Conservation (phyloP, 1,140 invertebrate species). For the Phthorimaea operculella region DNA sequence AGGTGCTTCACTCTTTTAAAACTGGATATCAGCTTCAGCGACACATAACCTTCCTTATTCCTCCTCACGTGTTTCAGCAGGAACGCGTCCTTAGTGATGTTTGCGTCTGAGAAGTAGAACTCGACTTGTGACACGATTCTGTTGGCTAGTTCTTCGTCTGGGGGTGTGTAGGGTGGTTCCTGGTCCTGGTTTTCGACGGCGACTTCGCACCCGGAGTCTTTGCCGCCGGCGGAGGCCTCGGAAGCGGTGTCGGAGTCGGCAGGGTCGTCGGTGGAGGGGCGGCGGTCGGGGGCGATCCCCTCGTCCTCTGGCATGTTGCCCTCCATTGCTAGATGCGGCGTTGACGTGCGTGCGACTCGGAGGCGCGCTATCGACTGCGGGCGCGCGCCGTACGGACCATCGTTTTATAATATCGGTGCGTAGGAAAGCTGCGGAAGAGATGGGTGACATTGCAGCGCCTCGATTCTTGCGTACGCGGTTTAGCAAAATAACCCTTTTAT, state of each 20-base stretch:
- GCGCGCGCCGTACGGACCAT: constrained; percentile 41
- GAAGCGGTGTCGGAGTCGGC: constrained; percentile 74
- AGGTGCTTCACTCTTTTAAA: constrained; percentile 93
- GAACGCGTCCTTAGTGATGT: constrained; percentile 95
- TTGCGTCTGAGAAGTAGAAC: constrained; percentile 95
- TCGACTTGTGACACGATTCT: constrained; percentile 88
- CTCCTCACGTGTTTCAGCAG: constrained; percentile 92
- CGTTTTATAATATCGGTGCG: constrained; percentile 61
- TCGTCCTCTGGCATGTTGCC: constrained; percentile 45
- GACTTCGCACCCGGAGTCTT: constrained; percentile 75
- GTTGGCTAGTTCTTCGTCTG: constrained; percentile 78
- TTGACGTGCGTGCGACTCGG: constrained; percentile 44
- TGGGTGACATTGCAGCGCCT: constrained; percentile 49
- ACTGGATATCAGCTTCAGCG: constrained; percentile 92
- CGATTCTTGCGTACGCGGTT: too few species aligned
- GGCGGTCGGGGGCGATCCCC: constrained; percentile 56
- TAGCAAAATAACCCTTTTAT: too few species aligned
- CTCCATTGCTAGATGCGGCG: constrained; percentile 52
- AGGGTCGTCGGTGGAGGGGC: constrained; percentile 59
- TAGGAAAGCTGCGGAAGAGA: constrained; percentile 44
- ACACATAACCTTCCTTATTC: constrained; percentile 95
- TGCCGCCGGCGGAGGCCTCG: constrained; percentile 69
- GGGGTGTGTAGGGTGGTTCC: constrained; percentile 69
- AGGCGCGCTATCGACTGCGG: constrained; percentile 49
- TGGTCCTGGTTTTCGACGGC: constrained; percentile 63